Conservation (phyloP, 2,797 vertebrate species). For the Argyrosomus regius region DNA sequence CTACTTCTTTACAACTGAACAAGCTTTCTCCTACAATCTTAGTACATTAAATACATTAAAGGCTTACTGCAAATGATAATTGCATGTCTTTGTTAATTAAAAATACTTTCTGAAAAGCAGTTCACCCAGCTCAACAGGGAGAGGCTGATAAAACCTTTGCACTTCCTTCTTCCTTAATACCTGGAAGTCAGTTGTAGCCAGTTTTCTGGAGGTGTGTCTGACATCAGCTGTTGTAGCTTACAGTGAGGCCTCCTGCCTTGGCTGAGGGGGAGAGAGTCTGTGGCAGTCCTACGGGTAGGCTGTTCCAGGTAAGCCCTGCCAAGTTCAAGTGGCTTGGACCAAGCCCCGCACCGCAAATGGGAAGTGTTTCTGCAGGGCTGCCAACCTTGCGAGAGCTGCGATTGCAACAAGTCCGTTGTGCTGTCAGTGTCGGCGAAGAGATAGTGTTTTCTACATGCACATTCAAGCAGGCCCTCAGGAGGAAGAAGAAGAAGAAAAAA, state of each 20-base stretch:
- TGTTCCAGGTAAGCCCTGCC: slow-evolving; percentile 84
- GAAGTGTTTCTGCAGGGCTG: slow-evolving; percentile 81
- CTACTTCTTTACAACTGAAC: slow-evolving; percentile 28
- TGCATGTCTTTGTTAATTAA: no score
- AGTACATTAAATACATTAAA: neutral
- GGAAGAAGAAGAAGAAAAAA: slow-evolving; percentile 17
- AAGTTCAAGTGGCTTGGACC: slow-evolving; percentile 87
- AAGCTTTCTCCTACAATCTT: slow-evolving; percentile 9
- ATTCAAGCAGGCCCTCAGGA: slow-evolving; percentile 49
- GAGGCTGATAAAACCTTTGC: slow-evolving; percentile 12
- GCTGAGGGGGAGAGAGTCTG: slow-evolving; percentile 67
- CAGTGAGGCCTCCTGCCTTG: slow-evolving; percentile 66
- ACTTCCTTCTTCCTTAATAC: slow-evolving; percentile 60
- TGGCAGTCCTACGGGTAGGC: slow-evolving; percentile 77
- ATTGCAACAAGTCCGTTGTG: slow-evolving; percentile 57
- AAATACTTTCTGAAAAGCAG: neutral
- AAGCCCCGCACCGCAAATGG: slow-evolving; percentile 75
- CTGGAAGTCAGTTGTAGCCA: slow-evolving; percentile 50
- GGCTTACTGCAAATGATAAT: neutral
- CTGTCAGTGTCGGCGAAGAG: slow-evolving; percentile 57
- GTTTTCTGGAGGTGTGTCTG: slow-evolving; percentile 61
- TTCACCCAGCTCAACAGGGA: slow-evolving; percentile 26
- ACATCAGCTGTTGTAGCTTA: slow-evolving; percentile 70
- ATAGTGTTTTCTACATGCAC: slow-evolving; percentile 59
- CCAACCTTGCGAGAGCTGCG: slow-evolving; percentile 72